phyloP scores from a whole-genome alignment of 2,113 vertebrate genomes.

The Okapia johnstoni region DNA sequence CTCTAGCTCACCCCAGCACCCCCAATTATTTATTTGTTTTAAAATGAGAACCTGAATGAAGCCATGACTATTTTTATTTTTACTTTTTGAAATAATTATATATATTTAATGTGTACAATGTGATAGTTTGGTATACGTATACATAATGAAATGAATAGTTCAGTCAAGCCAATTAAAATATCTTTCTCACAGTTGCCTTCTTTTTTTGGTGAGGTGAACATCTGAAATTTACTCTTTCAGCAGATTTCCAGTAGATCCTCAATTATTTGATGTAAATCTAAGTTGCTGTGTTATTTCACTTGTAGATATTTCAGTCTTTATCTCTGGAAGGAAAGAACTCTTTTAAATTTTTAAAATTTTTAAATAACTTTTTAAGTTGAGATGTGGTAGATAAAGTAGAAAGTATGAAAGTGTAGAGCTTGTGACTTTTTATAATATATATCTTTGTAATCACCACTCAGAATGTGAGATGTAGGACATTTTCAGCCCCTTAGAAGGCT shows the following conservation, averaged over 20 bases:
- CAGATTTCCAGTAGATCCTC: background rate
- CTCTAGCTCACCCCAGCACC: background rate
- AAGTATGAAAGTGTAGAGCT: background rate
- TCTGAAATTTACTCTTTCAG: background rate
- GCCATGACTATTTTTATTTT: background rate
- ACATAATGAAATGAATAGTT: background rate
- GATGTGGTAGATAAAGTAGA: background rate
- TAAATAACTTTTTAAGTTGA: background rate
- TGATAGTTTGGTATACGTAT: background rate
- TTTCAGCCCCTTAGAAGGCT: background rate
- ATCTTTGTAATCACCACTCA: background rate
- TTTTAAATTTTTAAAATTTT: background rate
- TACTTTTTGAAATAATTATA: background rate
- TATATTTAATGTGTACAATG: background rate
- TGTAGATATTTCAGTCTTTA: constrained; percentile 15
- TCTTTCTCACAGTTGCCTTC: background rate
- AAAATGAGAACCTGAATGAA: background rate
- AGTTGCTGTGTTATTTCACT: background rate
- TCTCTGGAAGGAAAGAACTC: background rate
- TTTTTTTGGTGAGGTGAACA: background rate
- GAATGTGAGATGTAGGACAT: background rate
- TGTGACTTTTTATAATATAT: background rate
- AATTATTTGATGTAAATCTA: background rate
- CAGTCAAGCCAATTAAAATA: background rate
- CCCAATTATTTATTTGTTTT: background rate